Conservation (phyloP, 2,113 vertebrate genomes). For the Tapirus terrestris region DNA sequence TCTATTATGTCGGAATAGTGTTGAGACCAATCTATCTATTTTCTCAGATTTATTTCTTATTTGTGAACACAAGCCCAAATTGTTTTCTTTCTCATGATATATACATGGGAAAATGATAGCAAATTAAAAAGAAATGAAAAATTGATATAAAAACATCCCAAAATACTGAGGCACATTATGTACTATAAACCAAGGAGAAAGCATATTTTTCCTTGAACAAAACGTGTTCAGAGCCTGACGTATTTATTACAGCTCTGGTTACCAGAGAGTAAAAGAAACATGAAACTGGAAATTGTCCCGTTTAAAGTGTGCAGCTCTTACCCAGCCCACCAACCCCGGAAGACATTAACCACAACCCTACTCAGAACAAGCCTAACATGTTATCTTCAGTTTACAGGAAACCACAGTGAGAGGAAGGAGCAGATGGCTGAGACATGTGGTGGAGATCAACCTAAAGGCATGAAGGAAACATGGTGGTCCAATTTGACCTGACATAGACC, state of each 20-base stretch:
- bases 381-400: no score
- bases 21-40: neutral
- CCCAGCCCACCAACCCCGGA: no score
- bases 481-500: no score
- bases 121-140: constrained; percentile 34
- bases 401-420: no score
- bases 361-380: no score
- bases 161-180: neutral
- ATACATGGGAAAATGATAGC: neutral
- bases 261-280: neutral
- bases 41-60: constrained; percentile 10
- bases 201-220: constrained; percentile 32
- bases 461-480: no score
- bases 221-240: neutral
- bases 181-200: constrained; percentile 14
- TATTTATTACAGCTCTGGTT: constrained; percentile 30
- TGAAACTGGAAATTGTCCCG: neutral
- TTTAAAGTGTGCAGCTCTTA: neutral
- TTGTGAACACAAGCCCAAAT: neutral
- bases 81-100: constrained; percentile 2
- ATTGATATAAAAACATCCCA: constrained; percentile 16
- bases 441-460: no score
- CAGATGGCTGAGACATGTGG: no score
- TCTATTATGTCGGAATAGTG: neutral
- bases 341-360: no score